phyloP scores from a whole-genome alignment of 2,113 vertebrate genomes.

The Aviceda subcristata region DNA sequence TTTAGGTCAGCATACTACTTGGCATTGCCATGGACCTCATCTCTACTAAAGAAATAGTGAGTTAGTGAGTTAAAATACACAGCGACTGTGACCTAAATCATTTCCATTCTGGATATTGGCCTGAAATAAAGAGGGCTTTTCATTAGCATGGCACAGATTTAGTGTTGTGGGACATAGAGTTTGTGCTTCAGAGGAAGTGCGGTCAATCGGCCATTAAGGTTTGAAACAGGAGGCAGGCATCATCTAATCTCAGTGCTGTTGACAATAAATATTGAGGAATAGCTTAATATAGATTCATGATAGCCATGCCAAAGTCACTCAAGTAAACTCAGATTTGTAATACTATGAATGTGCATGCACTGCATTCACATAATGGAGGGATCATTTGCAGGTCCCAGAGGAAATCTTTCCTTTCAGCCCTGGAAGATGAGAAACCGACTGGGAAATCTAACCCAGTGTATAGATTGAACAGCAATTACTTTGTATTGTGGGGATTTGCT shows the following conservation, averaged over 20 bases:
- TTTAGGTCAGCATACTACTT: slow-evolving; percentile 16
- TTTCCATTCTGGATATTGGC: slow-evolving; percentile 40
- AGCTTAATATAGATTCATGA: not conserved
- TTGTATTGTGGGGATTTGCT: not conserved
- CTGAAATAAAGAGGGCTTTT: slow-evolving; percentile 58
- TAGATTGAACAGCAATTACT: slow-evolving; percentile 39
- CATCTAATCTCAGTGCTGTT: slow-evolving; percentile 26
- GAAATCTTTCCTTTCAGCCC: slow-evolving; percentile 50
- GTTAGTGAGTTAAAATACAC: slow-evolving; percentile 41
- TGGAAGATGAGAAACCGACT: slow-evolving; percentile 34
- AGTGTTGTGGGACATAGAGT: slow-evolving; percentile 21
- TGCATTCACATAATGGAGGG: not conserved
- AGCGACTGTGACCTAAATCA: slow-evolving; percentile 53
- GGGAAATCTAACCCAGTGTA: not conserved
- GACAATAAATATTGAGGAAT: slow-evolving; percentile 50
- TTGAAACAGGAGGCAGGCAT: slow-evolving; percentile 55
- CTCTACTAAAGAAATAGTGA: slow-evolving; percentile 66
- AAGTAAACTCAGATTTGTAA: not conserved
- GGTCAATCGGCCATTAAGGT: slow-evolving; percentile 48
- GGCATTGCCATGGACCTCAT: slow-evolving; percentile 13
- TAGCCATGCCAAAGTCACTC: not conserved
- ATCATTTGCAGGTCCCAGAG: not conserved
- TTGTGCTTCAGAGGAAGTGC: slow-evolving; percentile 50
- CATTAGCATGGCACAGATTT: slow-evolving; percentile 52
- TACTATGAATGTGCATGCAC: not conserved